Evolutionary conservation across 2,888 invertebrate species (phyloP).

Genomic region (Aphidius colemani): DNA sequence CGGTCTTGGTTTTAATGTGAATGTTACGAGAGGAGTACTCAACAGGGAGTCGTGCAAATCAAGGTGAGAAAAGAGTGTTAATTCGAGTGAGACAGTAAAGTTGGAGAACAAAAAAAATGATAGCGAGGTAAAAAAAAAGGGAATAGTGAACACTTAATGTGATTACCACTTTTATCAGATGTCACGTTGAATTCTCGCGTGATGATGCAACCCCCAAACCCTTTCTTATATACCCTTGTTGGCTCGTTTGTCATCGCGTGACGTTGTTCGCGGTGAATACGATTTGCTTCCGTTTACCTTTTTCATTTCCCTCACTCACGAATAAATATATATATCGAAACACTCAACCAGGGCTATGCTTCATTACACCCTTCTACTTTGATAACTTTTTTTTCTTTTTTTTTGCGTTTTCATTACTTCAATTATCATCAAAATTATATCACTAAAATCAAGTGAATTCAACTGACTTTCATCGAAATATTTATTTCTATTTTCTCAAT

Average conservation of each 20-base stretch:
- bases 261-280: slow-evolving; percentile 54
- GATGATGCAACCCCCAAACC: slow-evolving; percentile 43
- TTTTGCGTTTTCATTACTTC: neutral
- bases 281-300: slow-evolving; percentile 56
- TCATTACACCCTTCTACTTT: slow-evolving; percentile 16
- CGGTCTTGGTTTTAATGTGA: slow-evolving; percentile 9
- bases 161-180: slow-evolving; percentile 59
- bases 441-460: too few species aligned
- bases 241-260: slow-evolving; percentile 59
- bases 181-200: slow-evolving; percentile 54
- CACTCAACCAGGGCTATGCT: slow-evolving; percentile 5
- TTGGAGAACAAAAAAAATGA: too few species aligned
- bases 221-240: slow-evolving; percentile 22
- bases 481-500: too few species aligned
- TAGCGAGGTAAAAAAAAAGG: slow-evolving; percentile 9
- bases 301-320: slow-evolving; percentile 32
- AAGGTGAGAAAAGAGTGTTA: slow-evolving; percentile 36
- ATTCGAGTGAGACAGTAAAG: slow-evolving; percentile 31
- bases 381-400: slow-evolving; percentile 11
- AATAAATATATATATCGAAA: slow-evolving; percentile 17
- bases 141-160: slow-evolving; percentile 42
- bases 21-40: slow-evolving; percentile 18
- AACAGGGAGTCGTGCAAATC: slow-evolving; percentile 21
- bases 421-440: neutral
- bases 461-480: too few species aligned